Conservation (phyloP, 2,888 invertebrate species). For the Thymelicus lineola region DNA sequence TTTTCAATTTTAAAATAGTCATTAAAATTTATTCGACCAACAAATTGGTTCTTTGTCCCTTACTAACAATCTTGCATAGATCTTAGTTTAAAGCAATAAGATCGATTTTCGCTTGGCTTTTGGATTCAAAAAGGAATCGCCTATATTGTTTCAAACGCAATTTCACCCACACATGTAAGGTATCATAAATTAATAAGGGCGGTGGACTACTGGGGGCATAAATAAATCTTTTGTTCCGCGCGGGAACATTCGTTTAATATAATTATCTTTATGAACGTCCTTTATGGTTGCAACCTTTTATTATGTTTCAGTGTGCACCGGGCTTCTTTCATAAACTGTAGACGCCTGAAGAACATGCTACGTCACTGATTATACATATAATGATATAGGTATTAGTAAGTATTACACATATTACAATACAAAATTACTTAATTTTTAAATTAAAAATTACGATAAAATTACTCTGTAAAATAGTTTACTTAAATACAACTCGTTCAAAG, state of each 20-base stretch:
- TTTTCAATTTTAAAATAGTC: slow-evolving; percentile 9
- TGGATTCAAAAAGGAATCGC: not conserved
- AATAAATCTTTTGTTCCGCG: slow-evolving; percentile 36
- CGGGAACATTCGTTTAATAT: slow-evolving; percentile 30
- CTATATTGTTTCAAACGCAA: slow-evolving; percentile 22
- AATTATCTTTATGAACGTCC: slow-evolving; percentile 33
- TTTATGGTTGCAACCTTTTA: slow-evolving; percentile 9
- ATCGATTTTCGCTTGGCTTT: not conserved
- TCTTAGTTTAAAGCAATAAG: not conserved
- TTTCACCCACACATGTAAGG: slow-evolving; percentile 37
- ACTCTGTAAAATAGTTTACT: too few relatives aligned
- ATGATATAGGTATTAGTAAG: too few relatives aligned
- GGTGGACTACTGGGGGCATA: slow-evolving; percentile 36
- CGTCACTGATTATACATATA: too few relatives aligned
- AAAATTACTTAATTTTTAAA: too few relatives aligned
- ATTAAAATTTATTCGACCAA: slow-evolving; percentile 9
- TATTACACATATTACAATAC: too few relatives aligned
- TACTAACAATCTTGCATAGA: not conserved
- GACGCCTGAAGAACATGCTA: too few relatives aligned
- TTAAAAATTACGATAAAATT: too few relatives aligned
- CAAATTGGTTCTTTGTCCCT: slow-evolving; percentile 9
- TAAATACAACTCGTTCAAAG: too few relatives aligned
- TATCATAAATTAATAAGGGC: slow-evolving; percentile 36
- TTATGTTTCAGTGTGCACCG: not conserved
- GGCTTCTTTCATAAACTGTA: not conserved